Evolutionary conservation across 2,113 vertebrate species (phyloP), one percentile per base, ranked within the genome.

Genomic region (Sciurus niger): DNA sequence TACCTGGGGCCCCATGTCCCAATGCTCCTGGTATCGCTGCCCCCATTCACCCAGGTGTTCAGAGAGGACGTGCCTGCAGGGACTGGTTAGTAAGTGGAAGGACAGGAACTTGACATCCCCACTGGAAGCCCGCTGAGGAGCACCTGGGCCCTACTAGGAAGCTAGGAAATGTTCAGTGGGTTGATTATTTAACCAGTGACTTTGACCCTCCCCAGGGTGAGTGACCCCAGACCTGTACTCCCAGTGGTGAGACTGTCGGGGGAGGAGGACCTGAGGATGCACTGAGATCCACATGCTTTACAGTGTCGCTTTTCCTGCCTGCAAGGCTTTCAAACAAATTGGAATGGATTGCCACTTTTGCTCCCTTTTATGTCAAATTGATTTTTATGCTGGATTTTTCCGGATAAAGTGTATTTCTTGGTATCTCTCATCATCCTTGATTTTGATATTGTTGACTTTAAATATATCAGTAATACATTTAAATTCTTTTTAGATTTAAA

Each of bases 41-140:
- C 13, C 14, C 13, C 48, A 40, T 2, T 70, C 48, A 51, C 43
- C 14, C 37, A 6, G 10, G 24, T 67, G 37, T 13, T 83, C 10
- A 18, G 40, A 90, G 20, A 55, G 40, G 87, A 34, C 32, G 2
- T 86, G 70, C 14, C n/a, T 37, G 10, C 34, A 24, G 20, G 58
- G 55, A 14, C 16, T 6, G 8, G 9, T 67, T 13, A 58, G 13
- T 7, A 37, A 93, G n/a, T 46, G 8, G 7, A 74, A 32, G 46
- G 16, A 20, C 13, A 82, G 16, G 22, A 48, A 51, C 73, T 46
- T 7, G 34, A 30, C 0, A 32, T 6, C 9, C n/a, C 13, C 18
- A 28, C 1, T 34, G 16, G 30, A 18, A 8, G 2, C 12, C 6
- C 53, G 67, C 2, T 0, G 8, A 43, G n/a, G 17, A 20, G 68